Percentiles rank a stretch among this genome's conserved stretches.
phyloP scores from a whole-genome alignment of 2,797 vertebrate species.

The Staurois parvus region DNA sequence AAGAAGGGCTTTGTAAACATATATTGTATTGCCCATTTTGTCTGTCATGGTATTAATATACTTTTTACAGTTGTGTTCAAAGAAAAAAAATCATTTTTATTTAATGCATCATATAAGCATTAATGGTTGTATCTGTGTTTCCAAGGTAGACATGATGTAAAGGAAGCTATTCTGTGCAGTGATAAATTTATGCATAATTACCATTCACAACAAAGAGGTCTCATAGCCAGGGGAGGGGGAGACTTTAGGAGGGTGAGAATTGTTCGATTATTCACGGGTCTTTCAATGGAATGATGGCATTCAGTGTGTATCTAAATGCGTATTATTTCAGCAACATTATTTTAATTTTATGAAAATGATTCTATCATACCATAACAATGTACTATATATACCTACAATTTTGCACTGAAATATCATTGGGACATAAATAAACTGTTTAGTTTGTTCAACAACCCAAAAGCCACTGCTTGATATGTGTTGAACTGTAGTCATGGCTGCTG shows the following conservation, averaged over 20 bases:
- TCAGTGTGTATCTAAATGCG: neutral
- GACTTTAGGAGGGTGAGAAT: neutral
- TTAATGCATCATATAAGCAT: neutral
- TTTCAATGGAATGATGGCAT: neutral
- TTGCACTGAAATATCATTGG: neutral
- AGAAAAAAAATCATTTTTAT: neutral
- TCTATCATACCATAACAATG: neutral
- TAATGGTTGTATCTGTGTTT: conserved; percentile 18
- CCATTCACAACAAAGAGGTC: conserved; percentile 45
- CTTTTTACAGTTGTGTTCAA: neutral
- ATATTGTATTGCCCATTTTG: too few relatives aligned
- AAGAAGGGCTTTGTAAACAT: neutral
- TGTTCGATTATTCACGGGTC: neutral
- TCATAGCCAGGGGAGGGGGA: neutral
- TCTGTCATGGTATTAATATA: neutral
- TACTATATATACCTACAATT: neutral
- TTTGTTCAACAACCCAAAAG: neutral
- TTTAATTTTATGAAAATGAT: neutral
- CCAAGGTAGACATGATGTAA: conserved; percentile 28
- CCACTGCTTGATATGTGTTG: neutral
- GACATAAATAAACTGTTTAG: neutral
- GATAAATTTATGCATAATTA: conserved; percentile 54
- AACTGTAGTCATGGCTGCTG: neutral
- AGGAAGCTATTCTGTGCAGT: conserved; percentile 37
- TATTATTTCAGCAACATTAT: neutral